A percentile compares a stretch with the other conserved stretches of the same genome.
phyloP scores from a whole-genome alignment of 2,888 invertebrate species.

The Petrolisthes manimaculis region DNA sequence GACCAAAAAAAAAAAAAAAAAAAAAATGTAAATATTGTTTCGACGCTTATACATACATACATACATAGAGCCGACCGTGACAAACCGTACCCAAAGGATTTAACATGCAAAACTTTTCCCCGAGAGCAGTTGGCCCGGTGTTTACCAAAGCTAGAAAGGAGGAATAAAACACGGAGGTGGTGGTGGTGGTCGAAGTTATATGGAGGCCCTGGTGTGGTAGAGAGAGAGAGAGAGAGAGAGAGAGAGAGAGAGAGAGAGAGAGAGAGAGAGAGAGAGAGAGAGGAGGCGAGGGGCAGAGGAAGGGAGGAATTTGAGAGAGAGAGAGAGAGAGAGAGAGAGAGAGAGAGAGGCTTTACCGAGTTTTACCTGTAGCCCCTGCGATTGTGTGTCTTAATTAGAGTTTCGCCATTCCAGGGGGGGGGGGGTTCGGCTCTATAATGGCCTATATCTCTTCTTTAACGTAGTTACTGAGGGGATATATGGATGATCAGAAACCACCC shows the following conservation, averaged over 20 bases:
- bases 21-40: no score
- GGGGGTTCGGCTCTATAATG: constrained; percentile 46
- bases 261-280: no score
- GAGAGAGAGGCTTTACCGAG: constrained; percentile 31
- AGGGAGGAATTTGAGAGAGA: no score
- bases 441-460: constrained; percentile 50
- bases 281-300: no score
- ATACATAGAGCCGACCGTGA: no score
- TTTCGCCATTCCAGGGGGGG: constrained; percentile 37
- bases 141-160: constrained; percentile 45
- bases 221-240: not conserved
- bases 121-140: constrained; percentile 42
- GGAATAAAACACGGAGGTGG: constrained; percentile 42
- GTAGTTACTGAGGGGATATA: constrained; percentile 38
- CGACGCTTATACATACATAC: no score
- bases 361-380: constrained; percentile 43
- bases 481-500: constrained; percentile 35
- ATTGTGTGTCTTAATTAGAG: constrained; percentile 53
- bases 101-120: constrained; percentile 50
- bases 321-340: constrained; percentile 3
- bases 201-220: not conserved
- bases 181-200: not conserved
- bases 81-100: not conserved
- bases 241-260: no score
- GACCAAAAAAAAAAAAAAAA: no score